These are phyloP conservation scores for Argyra leucocephala DNA, from an alignment of 2,888 invertebrate species.

Conservation along the genomic window DNA sequence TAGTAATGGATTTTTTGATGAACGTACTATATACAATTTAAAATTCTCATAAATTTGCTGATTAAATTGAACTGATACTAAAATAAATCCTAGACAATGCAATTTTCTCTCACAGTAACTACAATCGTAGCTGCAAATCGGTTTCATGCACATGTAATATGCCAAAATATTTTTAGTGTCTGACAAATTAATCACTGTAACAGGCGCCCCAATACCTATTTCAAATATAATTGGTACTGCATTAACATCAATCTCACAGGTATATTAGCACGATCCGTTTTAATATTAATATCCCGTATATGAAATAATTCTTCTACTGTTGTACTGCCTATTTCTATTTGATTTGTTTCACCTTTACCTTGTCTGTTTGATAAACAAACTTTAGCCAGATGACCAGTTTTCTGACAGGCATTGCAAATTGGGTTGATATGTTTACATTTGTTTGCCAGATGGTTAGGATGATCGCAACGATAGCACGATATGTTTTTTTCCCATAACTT, in stretches of 20 bases:
- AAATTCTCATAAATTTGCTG: constrained; percentile 11
- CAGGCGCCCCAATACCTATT: neutral
- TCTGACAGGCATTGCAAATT: neutral
- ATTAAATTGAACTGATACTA: constrained; percentile 9
- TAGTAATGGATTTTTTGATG: constrained; percentile 24
- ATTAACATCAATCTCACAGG: neutral
- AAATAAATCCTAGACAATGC: constrained; percentile 16
- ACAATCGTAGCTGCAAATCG: constrained; percentile 19
- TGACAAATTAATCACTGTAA: neutral
- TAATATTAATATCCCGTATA: neutral
- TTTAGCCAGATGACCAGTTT: neutral
- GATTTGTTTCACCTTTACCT: neutral
- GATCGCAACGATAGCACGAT: neutral
- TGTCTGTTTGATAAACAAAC: neutral
- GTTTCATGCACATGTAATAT: neutral
- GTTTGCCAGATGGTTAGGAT: neutral
- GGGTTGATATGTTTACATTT: neutral
- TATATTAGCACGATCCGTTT: neutral
- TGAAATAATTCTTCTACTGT: neutral
- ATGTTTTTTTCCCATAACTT: too few species aligned
- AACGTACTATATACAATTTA: constrained; percentile 23
- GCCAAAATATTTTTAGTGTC: neutral
- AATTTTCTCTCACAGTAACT: constrained; percentile 21
- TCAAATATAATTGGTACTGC: neutral
- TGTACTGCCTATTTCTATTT: neutral